These are phyloP conservation scores for Lutjanus argentimaculatus DNA, from an alignment of 2,797 vertebrate species.

Conservation along the genomic window DNA sequence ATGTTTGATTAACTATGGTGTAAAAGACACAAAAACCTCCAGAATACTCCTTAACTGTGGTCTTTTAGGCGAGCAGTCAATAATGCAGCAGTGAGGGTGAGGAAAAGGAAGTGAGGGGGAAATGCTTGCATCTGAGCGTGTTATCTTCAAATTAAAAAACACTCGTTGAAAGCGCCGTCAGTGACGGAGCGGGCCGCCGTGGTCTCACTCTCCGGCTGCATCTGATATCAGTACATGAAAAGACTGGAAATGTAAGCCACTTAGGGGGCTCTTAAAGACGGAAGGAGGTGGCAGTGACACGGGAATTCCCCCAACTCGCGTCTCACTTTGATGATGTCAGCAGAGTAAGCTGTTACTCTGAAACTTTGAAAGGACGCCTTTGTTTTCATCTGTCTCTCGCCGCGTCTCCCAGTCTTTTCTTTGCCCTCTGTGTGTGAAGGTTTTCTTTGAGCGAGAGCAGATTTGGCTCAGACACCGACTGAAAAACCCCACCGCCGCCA, in stretches of 20 bases:
- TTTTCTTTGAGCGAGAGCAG: constrained; percentile 54
- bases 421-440: constrained; percentile 46
- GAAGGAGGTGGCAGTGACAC: constrained; percentile 53
- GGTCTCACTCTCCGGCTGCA: constrained; percentile 29
- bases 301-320: constrained; percentile 70
- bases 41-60: not conserved
- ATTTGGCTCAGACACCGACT: constrained; percentile 49
- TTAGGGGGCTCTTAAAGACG: constrained; percentile 51
- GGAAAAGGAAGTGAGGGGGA: constrained; percentile 23
- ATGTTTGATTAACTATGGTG: not conserved
- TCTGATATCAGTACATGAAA: constrained; percentile 66
- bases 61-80: constrained; percentile 7
- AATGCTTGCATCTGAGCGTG: constrained; percentile 1
- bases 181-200: constrained; percentile 15
- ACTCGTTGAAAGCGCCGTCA: constrained; percentile 25
- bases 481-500: constrained; percentile 12
- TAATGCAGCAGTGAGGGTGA: constrained; percentile 22
- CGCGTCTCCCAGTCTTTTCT: constrained; percentile 45
- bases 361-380: constrained; percentile 72
- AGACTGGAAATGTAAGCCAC: constrained; percentile 58
- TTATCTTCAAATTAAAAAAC: constrained; percentile 37
- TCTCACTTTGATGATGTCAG: constrained; percentile 84
- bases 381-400: constrained; percentile 56
- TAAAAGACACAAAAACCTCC: not conserved
- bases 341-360: constrained; percentile 57